These are phyloP conservation scores for Palythoa caribaeorum DNA, from an alignment of 92 coral and sea anemone genomes.

Conservation along the genomic window DNA sequence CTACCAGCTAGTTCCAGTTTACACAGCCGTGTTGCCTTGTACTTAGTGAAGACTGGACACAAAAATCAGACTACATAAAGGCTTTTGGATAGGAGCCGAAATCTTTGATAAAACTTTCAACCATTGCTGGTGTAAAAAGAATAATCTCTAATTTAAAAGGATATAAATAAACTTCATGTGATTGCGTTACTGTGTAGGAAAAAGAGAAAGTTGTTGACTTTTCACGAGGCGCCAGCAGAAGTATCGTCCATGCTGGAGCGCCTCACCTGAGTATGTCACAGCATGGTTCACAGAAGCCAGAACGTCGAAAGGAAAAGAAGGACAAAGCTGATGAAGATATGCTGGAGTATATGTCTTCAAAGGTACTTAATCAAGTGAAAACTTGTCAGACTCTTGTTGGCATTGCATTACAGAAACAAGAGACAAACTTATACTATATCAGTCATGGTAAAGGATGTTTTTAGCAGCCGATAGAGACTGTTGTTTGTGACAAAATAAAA, in stretches of 20 bases:
- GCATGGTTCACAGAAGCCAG: conserved; percentile 59
- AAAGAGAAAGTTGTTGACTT: conserved; percentile 61
- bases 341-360: conserved; percentile 72
- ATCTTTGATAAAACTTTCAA: no score
- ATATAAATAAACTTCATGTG: not conserved
- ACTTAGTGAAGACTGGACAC: no score
- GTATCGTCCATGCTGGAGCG: conserved; percentile 58
- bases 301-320: conserved; percentile 59
- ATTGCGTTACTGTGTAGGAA: conserved; percentile 29
- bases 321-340: conserved; percentile 76
- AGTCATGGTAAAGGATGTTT: no score
- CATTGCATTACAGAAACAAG: not conserved
- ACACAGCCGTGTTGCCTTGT: no score
- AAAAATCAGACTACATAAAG: no score
- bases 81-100: no score
- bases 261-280: conserved; percentile 77
- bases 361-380: conserved; percentile 24
- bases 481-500: no score
- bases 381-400: no score
- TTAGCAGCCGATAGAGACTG: no score
- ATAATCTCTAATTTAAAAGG: no score
- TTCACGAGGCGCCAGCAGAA: conserved; percentile 54
- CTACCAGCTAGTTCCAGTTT: no score
- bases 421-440: not conserved
- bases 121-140: no score